Evolutionary conservation across 2,888 invertebrate species (phyloP).

Genomic region (Tachina fera): DNA sequence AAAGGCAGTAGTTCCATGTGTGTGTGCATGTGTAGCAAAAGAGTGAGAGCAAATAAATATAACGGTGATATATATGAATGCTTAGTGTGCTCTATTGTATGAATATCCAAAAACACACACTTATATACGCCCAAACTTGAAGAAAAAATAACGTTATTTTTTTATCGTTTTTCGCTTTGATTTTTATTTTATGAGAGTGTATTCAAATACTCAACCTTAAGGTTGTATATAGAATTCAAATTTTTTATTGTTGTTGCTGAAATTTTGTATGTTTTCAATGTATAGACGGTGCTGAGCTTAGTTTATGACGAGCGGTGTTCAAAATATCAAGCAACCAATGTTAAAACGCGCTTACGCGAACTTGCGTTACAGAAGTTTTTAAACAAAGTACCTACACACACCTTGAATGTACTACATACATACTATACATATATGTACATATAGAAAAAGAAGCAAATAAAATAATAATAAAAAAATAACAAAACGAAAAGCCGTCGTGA

Average conservation of each 20-base stretch:
- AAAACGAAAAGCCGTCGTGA: slow-evolving; percentile 53
- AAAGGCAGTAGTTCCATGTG: not conserved
- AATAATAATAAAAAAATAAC: not conserved
- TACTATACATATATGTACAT: too few species aligned
- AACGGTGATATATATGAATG: not conserved
- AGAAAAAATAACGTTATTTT: slow-evolving; percentile 29
- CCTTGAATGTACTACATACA: not conserved
- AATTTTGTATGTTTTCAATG: slow-evolving; percentile 36
- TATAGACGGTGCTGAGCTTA: slow-evolving; percentile 57
- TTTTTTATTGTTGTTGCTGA: slow-evolving; percentile 27
- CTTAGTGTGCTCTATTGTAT: slow-evolving; percentile 13
- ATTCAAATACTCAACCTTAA: slow-evolving; percentile 29
- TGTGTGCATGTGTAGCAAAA: not conserved
- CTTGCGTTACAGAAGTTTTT: slow-evolving; percentile 41
- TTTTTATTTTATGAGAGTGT: slow-evolving; percentile 27
- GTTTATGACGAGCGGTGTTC: slow-evolving; percentile 71
- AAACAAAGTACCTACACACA: slow-evolving; percentile 44
- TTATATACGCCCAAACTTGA: slow-evolving; percentile 9
- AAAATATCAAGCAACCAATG: slow-evolving; percentile 67
- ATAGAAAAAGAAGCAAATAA: not conserved
- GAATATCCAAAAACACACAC: slow-evolving; percentile 14
- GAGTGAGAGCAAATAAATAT: slow-evolving; percentile 16
- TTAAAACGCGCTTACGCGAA: slow-evolving; percentile 63
- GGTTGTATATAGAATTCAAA: slow-evolving; percentile 48
- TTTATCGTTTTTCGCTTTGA: not conserved